Evolutionary conservation across 2,113 vertebrate genomes (phyloP), one percentile per base, ranked within the genome.

Genomic region (Tamias sibiricus): DNA sequence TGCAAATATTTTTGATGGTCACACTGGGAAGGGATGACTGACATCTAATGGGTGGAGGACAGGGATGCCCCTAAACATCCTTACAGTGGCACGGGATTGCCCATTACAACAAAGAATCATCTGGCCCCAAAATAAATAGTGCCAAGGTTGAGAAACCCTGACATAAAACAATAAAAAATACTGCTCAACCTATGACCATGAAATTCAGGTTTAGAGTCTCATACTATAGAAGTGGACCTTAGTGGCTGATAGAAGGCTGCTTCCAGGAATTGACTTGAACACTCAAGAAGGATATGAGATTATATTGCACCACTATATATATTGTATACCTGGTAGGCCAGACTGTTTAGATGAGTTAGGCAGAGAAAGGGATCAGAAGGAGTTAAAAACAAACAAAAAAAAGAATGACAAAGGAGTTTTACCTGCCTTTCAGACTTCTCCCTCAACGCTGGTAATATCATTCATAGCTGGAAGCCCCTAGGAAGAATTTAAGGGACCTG

Each of bases 131-230:
- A 92, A 74, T 44, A 30, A 77, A 28, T 32, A 79, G 32, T 40
- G 24, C 5, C 4, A 5, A 81, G 4, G 2, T 20, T 69, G n/a
- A 90, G 69, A 93, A 95, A 81, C 17, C 28, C 35, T 92, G 40
- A 19, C 57, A 16, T 76, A 62, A 95, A 76, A 77, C 30, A 87
- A n/a, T 72, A 75, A 95, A 80, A 80, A 59, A 74, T 57, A 52
- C n/a, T 37, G 35, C 59, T 54, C 57, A 87, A 54, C 26, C 66
- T 80, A 22, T 81, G 17, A 84, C 81, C 44, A 22, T 68, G n/a
- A 79, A 92, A 57, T 72, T 62, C 11, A 12, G 68, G 47, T 80
- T 57, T 87, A 69, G 35, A 82, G 37, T 77, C 62, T 91, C 40
- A 32, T 19, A 7, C 59, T 77, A 8, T 10, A 96, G 19, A 30